phyloP scores from a whole-genome alignment of 1,140 invertebrate genomes.

The Acyrthosiphon pisum region DNA sequence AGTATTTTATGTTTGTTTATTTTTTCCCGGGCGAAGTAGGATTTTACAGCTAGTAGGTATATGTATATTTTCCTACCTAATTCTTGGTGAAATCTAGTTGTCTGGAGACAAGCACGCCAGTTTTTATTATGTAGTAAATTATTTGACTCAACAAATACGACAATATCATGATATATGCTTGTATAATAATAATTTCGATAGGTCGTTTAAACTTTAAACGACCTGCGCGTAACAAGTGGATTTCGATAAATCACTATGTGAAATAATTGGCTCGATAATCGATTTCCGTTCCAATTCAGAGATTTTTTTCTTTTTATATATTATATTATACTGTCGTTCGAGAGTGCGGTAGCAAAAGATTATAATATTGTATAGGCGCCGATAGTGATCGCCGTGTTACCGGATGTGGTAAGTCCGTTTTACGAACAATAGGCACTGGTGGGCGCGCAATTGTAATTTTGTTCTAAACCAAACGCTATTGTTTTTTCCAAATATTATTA shows the following conservation, averaged over 20 bases:
- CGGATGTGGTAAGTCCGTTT: constrained; percentile 12
- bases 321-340: background rate
- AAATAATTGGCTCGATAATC: constrained; percentile 17
- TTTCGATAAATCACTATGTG: background rate
- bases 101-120: background rate
- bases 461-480: background rate
- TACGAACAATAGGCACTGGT: background rate
- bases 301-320: background rate
- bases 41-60: background rate
- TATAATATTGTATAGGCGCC: background rate
- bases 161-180: background rate
- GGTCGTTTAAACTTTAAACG: background rate
- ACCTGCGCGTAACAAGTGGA: background rate
- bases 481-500: constrained; percentile 14
- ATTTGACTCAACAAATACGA: background rate
- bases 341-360: constrained; percentile 6
- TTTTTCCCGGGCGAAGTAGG: background rate
- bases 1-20: background rate
- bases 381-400: constrained; percentile 3
- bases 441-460: constrained; percentile 13
- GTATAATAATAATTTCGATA: background rate
- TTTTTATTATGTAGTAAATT: background rate
- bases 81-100: background rate
- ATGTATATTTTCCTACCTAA: background rate
- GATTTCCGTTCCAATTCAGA: background rate